Evolutionary conservation across 2,888 invertebrate genomes (phyloP), one percentile per base, ranked within the genome.

Genomic region (Melinaea marsaeus): DNA sequence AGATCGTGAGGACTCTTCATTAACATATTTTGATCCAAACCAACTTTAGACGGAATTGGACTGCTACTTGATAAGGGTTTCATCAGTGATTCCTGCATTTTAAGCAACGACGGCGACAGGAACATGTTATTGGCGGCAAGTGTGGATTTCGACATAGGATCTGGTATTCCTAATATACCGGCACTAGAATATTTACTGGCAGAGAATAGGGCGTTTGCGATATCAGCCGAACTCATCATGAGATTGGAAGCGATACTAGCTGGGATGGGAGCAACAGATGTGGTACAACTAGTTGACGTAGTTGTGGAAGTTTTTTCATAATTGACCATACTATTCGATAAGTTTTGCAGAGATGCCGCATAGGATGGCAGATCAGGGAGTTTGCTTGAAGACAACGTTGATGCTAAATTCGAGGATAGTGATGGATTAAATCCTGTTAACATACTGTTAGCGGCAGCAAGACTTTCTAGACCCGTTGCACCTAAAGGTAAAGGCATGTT

Each of bases 91-190:
- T 94, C 93, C 76, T 95, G 95, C 90, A 95, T 94, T 85, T 95
- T 95, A 69, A 95, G 91, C 65, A 95, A 81, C 46, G 94, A 94
- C 22, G 95, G 95, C 6, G 95, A 93, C 73, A 96, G 90, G 71
- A 95, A 96, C 92, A 96, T 94, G 77, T 95, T 96, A 74, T 95
- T 95, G 1, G 95, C 94, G 7, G 94, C 94, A 69, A 95, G 84
- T 37, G 95, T 94, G 11, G 94, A 93, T 76, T 95, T 95, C 0
- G 95, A 94, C 87, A 96, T 92, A 0, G 95, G 95, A 82, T 96
- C 96, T 0, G 95, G 94, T 71, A 95, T 93, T 4, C 93, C 93
- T 46, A 94, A 84, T 60, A 94, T 87, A 32, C 92, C 92, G 13
- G 92, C 91, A 70, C 91, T 92, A 2, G 93, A 93, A 76, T 93